Conservation (phyloP, 2,797 vertebrate species). For the Lagorchestes hirsutus region DNA sequence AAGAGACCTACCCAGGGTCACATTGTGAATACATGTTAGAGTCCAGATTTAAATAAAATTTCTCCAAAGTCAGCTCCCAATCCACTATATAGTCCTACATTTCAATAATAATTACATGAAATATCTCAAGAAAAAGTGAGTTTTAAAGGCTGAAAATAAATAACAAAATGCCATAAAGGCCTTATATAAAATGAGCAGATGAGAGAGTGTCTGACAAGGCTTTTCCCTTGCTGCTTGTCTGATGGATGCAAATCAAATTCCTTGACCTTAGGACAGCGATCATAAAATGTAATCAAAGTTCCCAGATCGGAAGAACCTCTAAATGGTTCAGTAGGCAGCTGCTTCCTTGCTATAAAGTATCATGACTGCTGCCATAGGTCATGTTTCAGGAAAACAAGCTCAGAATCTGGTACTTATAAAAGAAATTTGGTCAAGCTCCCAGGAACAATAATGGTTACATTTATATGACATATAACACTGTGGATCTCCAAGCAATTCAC, state of each 20-base stretch:
- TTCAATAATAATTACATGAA: background rate
- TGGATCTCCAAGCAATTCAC: slow-evolving; percentile 65
- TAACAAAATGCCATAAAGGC: slow-evolving; percentile 40
- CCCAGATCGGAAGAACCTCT: slow-evolving; percentile 74
- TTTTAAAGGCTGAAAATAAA: slow-evolving; percentile 49
- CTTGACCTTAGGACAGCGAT: slow-evolving; percentile 76
- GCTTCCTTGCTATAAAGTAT: slow-evolving; percentile 72
- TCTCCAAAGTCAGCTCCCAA: background rate
- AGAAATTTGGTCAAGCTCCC: slow-evolving; percentile 65
- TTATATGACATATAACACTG: slow-evolving; percentile 61
- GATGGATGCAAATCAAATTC: slow-evolving; percentile 79
- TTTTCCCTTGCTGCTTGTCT: slow-evolving; percentile 62
- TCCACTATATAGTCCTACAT: background rate
- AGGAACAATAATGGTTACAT: slow-evolving; percentile 68
- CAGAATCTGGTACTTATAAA: slow-evolving; percentile 72
- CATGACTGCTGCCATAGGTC: slow-evolving; percentile 70
- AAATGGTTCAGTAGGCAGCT: slow-evolving; percentile 71
- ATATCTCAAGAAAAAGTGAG: background rate
- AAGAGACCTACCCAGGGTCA: background rate
- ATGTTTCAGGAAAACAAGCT: slow-evolving; percentile 68
- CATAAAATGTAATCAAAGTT: slow-evolving; percentile 81
- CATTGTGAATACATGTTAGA: background rate
- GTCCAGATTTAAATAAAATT: background rate
- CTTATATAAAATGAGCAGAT: slow-evolving; percentile 25
- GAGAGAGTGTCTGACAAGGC: slow-evolving; percentile 16